These are phyloP conservation scores for Cydia amplana DNA, from an alignment of 1,140 invertebrate species.

Conservation along the genomic window DNA sequence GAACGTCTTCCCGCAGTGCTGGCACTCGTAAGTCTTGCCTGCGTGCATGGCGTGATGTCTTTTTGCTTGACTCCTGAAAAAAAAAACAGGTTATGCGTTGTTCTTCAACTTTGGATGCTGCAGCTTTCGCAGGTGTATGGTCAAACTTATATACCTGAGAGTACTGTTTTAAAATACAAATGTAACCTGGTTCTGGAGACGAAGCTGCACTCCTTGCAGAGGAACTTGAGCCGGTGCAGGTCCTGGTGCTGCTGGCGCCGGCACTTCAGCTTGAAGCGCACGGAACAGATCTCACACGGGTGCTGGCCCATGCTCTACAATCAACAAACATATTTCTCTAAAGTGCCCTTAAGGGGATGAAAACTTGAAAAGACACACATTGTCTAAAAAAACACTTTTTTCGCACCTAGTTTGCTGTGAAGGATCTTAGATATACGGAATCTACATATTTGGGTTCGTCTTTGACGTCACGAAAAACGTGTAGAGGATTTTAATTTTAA, in stretches of 20 bases:
- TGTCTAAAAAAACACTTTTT: no score
- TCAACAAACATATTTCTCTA: background rate
- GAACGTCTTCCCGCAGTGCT: slow-evolving; percentile 1
- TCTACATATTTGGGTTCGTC: no score
- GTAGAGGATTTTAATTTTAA: no score
- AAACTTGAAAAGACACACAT: no score
- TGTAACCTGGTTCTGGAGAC: background rate
- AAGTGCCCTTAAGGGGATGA: background rate
- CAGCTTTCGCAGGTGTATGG: background rate
- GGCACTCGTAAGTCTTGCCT: background rate
- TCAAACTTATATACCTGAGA: background rate
- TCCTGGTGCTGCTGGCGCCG: background rate
- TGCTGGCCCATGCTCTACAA: slow-evolving; percentile 18
- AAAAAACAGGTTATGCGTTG: background rate
- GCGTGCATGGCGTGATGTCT: background rate
- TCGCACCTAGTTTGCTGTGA: no score
- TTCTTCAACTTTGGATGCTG: background rate
- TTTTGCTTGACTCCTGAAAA: slow-evolving; percentile 7
- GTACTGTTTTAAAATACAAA: background rate
- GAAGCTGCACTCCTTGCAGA: slow-evolving; percentile 10
- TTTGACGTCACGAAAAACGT: no score
- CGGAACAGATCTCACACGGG: background rate
- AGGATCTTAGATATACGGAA: no score
- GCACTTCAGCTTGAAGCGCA: background rate
- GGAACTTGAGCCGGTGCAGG: slow-evolving; percentile 2